phyloP scores from a whole-genome alignment of 2,113 vertebrate species.

The Cacatua alba region DNA sequence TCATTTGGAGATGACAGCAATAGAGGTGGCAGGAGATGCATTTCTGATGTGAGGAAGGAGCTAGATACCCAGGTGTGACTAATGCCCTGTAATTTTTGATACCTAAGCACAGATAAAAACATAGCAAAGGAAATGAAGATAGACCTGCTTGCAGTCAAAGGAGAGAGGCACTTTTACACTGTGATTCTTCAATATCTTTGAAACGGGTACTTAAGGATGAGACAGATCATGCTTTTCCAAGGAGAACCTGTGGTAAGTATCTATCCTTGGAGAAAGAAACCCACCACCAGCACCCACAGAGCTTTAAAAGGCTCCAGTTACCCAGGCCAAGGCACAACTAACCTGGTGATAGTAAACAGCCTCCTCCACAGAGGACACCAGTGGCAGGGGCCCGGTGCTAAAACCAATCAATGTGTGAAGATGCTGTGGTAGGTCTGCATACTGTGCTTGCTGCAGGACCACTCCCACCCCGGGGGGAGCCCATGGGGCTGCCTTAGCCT shows the following conservation, averaged over 20 bases:
- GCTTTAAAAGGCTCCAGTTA: not conserved
- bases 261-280: not conserved
- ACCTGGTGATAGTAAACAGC: not conserved
- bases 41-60: not conserved
- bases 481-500: not conserved
- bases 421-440: not conserved
- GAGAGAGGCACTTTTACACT: not conserved
- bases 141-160: not conserved
- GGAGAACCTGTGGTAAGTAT: not conserved
- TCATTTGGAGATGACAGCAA: not conserved
- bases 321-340: not conserved
- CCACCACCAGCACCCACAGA: not conserved
- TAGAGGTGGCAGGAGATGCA: not conserved
- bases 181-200: not conserved
- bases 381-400: not conserved
- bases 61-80: not conserved
- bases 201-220: not conserved
- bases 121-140: not conserved
- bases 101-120: not conserved
- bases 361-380: not conserved
- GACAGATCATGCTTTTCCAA: not conserved
- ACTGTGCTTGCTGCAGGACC: not conserved
- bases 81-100: not conserved
- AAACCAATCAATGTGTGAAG: not conserved
- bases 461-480: not conserved